Evolutionary conservation across 92 coral and sea anemone genomes (phyloP).

Genomic region (Epizoanthus fatuus): DNA sequence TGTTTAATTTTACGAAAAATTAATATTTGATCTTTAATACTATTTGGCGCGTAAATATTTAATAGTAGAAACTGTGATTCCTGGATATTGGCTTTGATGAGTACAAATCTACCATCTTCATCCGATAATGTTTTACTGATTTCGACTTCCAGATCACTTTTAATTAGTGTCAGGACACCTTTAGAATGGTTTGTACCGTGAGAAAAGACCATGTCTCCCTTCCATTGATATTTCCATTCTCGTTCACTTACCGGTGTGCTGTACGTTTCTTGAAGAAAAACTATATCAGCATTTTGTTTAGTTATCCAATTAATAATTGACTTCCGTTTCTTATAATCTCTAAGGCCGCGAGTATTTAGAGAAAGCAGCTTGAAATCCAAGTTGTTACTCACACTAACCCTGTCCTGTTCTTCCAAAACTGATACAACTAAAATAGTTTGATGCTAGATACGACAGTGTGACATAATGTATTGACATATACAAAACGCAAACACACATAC

Average conservation of each 20-base stretch:
- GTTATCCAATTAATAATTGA: constrained; percentile 31
- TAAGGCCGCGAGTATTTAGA: constrained; percentile 12
- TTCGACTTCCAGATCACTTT: constrained; percentile 27
- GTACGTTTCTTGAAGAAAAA: constrained; percentile 67
- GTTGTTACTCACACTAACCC: not conserved
- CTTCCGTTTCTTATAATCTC: constrained; percentile 20
- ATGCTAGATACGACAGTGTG: too few relatives aligned
- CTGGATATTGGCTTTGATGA: constrained; percentile 2
- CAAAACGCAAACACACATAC: too few relatives aligned
- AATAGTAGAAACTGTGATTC: constrained; percentile 45
- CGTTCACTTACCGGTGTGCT: constrained; percentile 46
- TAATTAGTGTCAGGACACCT: constrained; percentile 45
- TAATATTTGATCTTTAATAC: constrained; percentile 22
- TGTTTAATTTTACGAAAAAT: constrained; percentile 19
- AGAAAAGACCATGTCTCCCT: constrained; percentile 60
- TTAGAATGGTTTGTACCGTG: constrained; percentile 58
- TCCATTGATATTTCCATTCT: constrained; percentile 54
- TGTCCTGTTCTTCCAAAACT: too few relatives aligned
- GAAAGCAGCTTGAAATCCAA: constrained; percentile 34
- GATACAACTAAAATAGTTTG: too few relatives aligned
- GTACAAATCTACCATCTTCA: constrained; percentile 12
- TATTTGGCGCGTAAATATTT: constrained; percentile 54
- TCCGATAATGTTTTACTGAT: not conserved
- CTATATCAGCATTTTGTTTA: constrained; percentile 44
- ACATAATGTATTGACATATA: too few relatives aligned